Base-by-base conservation (phyloP, 2,888 invertebrate species). In the Tridacna gigas region DNA sequence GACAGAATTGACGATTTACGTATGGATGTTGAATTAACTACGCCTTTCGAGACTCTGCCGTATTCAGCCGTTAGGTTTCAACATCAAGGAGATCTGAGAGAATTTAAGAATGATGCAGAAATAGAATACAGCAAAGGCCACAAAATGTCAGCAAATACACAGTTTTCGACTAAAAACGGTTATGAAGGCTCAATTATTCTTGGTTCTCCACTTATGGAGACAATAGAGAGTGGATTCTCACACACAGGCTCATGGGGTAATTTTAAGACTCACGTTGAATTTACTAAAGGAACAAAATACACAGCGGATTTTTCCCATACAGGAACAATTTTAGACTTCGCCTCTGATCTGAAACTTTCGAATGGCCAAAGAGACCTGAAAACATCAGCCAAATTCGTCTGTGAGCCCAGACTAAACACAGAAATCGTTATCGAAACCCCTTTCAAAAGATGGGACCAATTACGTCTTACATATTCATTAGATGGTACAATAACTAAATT, bases 371-470 rank as follows among this genome's bases (percentile, higher is more conserved):
- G 61, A 11, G 76, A 47, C 20, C 45, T 77, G 45, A 63, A 37
- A 22, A 79, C 79, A 66, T 73, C 61, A 28, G 67, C 80, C 13
- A 71, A 79, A 20, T 76, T 83, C 45, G 79, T 22, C 25, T 26
- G n/a, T 7, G 74, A 66, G n/a, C 83, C 83, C 26, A 81, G 45
- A 56, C 61, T 79, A 5, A 56, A 67, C 0, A 60, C 81, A 48
- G 66, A 63, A n/a, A 26, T 86, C 25, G 56, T 75, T 9, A 25
- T 80, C 20, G 61, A 79, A 67, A 83, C 86, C 13, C 86, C 86
- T 5, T 22, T 83, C 13, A 56, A 76, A 51, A 65, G 48, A n/a
- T 76, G 56, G 60, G 45, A 51, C 47, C 26, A 60, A 12, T 48
- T 77, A 22, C 78, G 79, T 60, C 61, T 86, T 13, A 71, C 74